Evolutionary conservation across 1,140 invertebrate species (phyloP).

Genomic region (Helicoverpa armigera): DNA sequence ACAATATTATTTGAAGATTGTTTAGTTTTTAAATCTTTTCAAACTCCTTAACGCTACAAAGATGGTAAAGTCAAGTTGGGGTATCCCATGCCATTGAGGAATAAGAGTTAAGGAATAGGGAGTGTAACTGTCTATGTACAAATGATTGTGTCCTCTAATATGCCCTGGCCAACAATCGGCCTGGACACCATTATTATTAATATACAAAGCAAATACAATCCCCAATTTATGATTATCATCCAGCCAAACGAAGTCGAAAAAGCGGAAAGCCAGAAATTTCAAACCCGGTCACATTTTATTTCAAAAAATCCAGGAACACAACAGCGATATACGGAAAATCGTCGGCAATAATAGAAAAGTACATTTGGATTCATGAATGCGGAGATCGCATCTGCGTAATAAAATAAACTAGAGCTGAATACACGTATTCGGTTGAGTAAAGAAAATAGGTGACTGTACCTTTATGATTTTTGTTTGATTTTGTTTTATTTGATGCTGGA

Average conservation of each 20-base stretch:
- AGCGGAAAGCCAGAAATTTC: neutral
- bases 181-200: no score
- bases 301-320: slow-evolving; percentile 7
- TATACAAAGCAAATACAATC: neutral
- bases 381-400: slow-evolving; percentile 53
- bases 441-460: slow-evolving; percentile 10
- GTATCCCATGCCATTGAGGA: no score
- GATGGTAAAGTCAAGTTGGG: no score
- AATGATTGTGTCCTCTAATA: no score
- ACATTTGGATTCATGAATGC: slow-evolving; percentile 55
- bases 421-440: slow-evolving; percentile 37
- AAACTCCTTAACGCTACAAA: no score
- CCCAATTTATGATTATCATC: slow-evolving; percentile 14
- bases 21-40: no score
- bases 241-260: neutral
- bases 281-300: slow-evolving; percentile 26
- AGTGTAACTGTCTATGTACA: no score
- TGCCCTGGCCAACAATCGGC: no score
- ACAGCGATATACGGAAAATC: slow-evolving; percentile 31
- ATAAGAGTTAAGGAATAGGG: no score
- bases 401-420: slow-evolving; percentile 49
- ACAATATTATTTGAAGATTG: no score
- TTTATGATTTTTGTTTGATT: slow-evolving; percentile 27
- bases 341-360: slow-evolving; percentile 54
- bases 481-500: slow-evolving; percentile 6